Evolutionary conservation across 2,888 invertebrate genomes (phyloP).

Genomic region (Cerceris rybyensis): DNA sequence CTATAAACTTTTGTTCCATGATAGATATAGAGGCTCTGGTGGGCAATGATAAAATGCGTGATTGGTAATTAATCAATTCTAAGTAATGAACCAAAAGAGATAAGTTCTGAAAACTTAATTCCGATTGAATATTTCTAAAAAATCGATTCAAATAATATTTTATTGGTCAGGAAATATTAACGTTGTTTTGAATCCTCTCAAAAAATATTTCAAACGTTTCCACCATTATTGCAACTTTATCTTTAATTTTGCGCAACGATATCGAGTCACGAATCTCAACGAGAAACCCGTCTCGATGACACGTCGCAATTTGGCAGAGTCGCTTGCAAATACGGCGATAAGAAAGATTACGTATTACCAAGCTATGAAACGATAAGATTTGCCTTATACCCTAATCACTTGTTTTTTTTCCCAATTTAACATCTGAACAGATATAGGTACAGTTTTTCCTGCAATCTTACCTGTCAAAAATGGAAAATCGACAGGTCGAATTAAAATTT

Average conservation of each 20-base stretch:
- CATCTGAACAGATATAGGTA: not conserved
- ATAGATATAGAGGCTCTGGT: too few species aligned
- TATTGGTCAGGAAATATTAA: not conserved
- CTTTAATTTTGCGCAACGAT: constrained; percentile 10
- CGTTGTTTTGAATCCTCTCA: too few species aligned
- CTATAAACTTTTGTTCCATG: too few species aligned
- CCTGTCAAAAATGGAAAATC: too few species aligned
- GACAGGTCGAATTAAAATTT: too few species aligned
- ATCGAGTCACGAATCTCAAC: constrained; percentile 34
- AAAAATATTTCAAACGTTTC: not conserved
- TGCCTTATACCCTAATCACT: constrained; percentile 32
- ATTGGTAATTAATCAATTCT: too few species aligned
- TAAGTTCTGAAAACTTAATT: too few species aligned
- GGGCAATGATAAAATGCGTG: too few species aligned
- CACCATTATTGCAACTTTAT: constrained; percentile 3
- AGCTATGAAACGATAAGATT: constrained; percentile 52
- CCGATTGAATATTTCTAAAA: not conserved
- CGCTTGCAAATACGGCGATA: constrained; percentile 56
- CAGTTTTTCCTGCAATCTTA: not conserved
- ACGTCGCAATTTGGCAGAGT: constrained; percentile 51
- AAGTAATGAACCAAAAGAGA: too few species aligned
- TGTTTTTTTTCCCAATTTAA: constrained; percentile 14
- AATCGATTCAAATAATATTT: not conserved
- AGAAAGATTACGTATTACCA: constrained; percentile 42
- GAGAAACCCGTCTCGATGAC: constrained; percentile 35